These are phyloP conservation scores for Steatocranus sp. DNA, from an alignment of 2,797 vertebrate species.

Conservation along the genomic window DNA sequence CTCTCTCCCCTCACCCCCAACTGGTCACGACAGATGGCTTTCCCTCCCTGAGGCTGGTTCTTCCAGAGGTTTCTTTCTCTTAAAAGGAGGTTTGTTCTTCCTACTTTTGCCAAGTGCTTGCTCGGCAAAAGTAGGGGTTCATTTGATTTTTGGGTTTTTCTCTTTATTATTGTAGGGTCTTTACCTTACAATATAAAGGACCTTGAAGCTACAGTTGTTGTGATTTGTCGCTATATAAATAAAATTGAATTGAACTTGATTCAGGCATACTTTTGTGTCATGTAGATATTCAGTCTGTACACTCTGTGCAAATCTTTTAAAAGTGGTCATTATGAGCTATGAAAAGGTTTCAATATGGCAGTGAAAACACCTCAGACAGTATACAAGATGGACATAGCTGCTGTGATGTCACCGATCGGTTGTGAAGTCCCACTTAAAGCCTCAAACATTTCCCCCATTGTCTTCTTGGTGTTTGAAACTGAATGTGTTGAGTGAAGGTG, in stretches of 20 bases:
- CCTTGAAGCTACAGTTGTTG: accelerated
- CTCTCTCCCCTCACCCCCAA: background rate
- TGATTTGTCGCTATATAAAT: background rate
- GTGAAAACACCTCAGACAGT: background rate
- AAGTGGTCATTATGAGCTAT: accelerated
- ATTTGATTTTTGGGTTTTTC: background rate
- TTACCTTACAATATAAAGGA: background rate
- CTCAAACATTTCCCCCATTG: background rate
- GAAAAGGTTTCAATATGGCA: background rate
- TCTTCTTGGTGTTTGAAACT: background rate
- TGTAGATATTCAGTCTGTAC: background rate
- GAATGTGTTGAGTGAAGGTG: background rate
- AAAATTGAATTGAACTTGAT: background rate
- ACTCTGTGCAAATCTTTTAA: background rate
- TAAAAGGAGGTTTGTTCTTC: background rate
- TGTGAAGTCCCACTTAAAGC: background rate
- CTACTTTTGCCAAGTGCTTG: accelerated
- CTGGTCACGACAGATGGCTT: background rate
- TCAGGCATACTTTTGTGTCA: background rate
- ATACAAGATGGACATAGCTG: background rate
- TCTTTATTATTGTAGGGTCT: background rate
- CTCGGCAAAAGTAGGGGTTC: accelerated
- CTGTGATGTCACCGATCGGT: background rate
- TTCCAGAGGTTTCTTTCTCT: background rate
- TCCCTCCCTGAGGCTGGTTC: background rate